Conservation (phyloP, 2,797 vertebrate genomes). For the Pseudotriccus pelzelni region DNA sequence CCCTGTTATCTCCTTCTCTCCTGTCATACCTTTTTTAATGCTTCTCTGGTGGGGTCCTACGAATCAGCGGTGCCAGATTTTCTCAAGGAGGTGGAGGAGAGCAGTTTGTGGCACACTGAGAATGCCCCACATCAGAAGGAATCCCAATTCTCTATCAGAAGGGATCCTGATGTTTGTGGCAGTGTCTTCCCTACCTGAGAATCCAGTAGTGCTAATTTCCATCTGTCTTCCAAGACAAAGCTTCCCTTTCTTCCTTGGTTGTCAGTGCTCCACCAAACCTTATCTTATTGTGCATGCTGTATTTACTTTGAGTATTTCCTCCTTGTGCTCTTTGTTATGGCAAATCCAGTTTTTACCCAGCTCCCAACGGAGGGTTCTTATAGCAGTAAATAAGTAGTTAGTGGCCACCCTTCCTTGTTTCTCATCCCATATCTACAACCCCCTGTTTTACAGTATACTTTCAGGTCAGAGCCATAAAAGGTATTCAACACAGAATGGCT, state of each 20-base stretch:
- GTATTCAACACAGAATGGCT: not conserved
- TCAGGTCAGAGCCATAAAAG: not conserved
- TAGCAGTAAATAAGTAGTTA: not conserved
- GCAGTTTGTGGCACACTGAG: not conserved
- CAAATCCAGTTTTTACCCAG: not conserved
- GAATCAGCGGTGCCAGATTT: not conserved
- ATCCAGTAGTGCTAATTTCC: not conserved
- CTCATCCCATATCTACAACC: not conserved
- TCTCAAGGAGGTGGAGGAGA: not conserved
- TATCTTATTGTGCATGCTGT: not conserved
- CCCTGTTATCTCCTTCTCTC: not conserved
- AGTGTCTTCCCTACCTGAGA: not conserved
- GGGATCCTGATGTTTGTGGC: not conserved
- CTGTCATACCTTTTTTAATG: not conserved
- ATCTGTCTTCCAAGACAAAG: not conserved
- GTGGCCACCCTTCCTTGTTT: fast-evolving
- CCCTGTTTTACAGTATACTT: not conserved
- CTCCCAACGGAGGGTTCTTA: not conserved
- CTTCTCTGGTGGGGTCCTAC: not conserved
- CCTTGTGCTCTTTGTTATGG: not conserved
- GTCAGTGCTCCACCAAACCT: fast-evolving
- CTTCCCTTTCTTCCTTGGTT: not conserved
- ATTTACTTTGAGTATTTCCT: not conserved
- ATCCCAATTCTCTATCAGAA: not conserved
- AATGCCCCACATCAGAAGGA: not conserved